Evolutionary conservation across 30 jellyfish, hydroid and myxozoan genomes (phyloP), one percentile per base, ranked within the genome.

Genomic region (Clytia hemisphaerica): DNA sequence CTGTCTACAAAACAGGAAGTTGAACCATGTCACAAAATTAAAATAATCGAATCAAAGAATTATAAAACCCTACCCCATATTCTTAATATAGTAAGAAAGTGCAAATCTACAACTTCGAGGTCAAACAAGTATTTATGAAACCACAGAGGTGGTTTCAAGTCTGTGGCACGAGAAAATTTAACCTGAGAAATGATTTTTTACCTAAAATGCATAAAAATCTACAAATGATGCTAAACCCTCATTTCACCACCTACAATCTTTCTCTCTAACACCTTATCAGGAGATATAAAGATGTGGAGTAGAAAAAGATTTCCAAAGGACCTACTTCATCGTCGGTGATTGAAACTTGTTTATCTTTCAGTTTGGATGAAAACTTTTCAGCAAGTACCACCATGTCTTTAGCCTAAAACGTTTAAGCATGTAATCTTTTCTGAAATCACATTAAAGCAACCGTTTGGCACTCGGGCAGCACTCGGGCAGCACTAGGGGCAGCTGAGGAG

Each of bases 371-470:
- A 63, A 86, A 86, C 48, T 86, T 86, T 36, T 78, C 93, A 48
- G 96, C 96, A 7, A 86, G 42, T 24, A 62, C 76, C 3, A 86
- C 96, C 96, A 86, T 86, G 31, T 86, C 96, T 53, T 86, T 86
- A 21, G 96, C 96, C 96, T 86, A 42, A 4, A 76, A 46, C 2
- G 30, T 27, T n/a, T n/a, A n/a, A n/a, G n/a, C n/a, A n/a, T n/a
- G 10, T 10, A 10, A 40, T 7, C 53, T 7, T 40, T n/a, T n/a
- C n/a, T n/a, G n/a, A n/a, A n/a, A n/a, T n/a, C n/a, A n/a, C n/a
- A n/a, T n/a, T n/a, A n/a, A n/a, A n/a, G n/a, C n/a, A n/a, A n/a
- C n/a, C n/a, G n/a, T n/a, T n/a, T n/a, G n/a, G n/a, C n/a, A n/a
- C n/a, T n/a, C n/a, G n/a, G n/a, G n/a, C n/a, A n/a, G n/a, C n/a